A percentile compares a stretch with the other conserved stretches of the same genome.
phyloP scores from a whole-genome alignment of 2,797 vertebrate genomes.

The Microctenopoma lineatum region DNA sequence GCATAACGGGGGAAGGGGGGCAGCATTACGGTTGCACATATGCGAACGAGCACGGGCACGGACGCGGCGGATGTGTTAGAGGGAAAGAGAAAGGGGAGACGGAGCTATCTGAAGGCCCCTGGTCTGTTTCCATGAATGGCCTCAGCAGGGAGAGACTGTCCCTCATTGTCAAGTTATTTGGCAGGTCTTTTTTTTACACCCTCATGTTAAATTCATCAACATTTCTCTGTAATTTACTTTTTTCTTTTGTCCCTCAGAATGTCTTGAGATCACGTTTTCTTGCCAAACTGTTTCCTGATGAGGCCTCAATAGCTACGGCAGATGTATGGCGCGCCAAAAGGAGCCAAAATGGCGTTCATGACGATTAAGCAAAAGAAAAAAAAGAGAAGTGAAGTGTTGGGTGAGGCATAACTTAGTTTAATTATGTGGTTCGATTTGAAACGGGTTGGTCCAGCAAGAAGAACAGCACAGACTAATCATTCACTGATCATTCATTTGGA shows the following conservation, averaged over 20 bases:
- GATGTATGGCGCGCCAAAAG: slow-evolving; percentile 65
- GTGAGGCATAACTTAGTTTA: slow-evolving; percentile 48
- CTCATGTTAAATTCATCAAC: slow-evolving; percentile 85
- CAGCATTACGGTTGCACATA: slow-evolving; percentile 11
- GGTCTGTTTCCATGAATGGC: slow-evolving; percentile 72
- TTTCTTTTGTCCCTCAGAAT: slow-evolving; percentile 57
- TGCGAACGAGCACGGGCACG: slow-evolving; percentile 48
- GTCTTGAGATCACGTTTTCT: slow-evolving; percentile 67
- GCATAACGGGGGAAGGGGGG: slow-evolving; percentile 6
- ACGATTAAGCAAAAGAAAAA: slow-evolving; percentile 16
- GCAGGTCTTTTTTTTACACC: slow-evolving; percentile 67
- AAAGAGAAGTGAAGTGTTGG: slow-evolving; percentile 41
- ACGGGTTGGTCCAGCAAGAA: too few species aligned
- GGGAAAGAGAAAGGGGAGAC: slow-evolving; percentile 42
- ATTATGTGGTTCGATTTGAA: slow-evolving; percentile 26
- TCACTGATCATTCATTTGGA: not conserved
- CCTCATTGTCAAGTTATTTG: slow-evolving; percentile 81
- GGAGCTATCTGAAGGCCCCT: slow-evolving; percentile 43
- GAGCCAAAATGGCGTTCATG: slow-evolving; percentile 37
- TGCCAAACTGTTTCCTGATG: slow-evolving; percentile 74
- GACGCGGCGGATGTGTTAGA: not conserved
- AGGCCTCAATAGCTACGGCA: slow-evolving; percentile 71
- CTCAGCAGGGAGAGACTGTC: slow-evolving; percentile 70
- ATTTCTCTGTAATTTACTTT: slow-evolving; percentile 66
- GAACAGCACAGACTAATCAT: too few species aligned